Evolutionary conservation across 2,888 invertebrate species (phyloP), one percentile per base, ranked within the genome.

Genomic region (Nipponacmea schrenckii): DNA sequence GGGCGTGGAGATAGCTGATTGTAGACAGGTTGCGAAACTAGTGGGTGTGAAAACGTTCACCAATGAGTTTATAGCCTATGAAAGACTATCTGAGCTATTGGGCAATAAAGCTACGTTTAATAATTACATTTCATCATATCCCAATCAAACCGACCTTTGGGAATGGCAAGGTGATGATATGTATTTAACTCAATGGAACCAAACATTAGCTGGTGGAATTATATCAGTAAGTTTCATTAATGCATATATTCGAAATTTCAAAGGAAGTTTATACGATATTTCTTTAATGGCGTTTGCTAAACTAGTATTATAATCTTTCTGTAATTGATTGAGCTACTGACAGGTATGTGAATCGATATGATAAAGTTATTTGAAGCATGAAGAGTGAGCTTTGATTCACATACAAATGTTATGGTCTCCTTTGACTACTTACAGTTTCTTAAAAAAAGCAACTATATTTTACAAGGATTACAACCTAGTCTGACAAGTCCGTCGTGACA

Each of bases 41-140:
- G 93, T 98, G 64, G 97, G 97, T 0, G 89, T 96, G n/a, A 98
- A 98, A 90, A 95, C 94, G 0, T 93, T 96, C n/a, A 92, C 96
- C 15, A 97, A 97, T 84, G 97, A 97, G 88, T 96, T 97, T 86
- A 94, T 96, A 0, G 97, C 97, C 0, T 97, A 96, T 86, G 91
- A 93, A 84, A 90, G 92, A 65, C 91, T 97, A 14, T 76, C 77
- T n/a, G 72, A 69, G 24, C 26, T 81, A 39, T 84, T 86, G 10
- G 68, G 75, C 4, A 86, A 86, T 70, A 67, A 76, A 15, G 63
- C 71, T 17, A 46, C 31, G 14, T 75, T 81, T 26, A 70, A 74
- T 8, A 76, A 75, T 48, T 83, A 81, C 66, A 79, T 74, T 0
- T 48, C 20, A 0, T 68, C 64, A 20, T 74, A 46, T 44, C 75